Evolutionary conservation across 35 echinoderm and acorn worm genomes (phyloP), one percentile per base, ranked within the genome.

Genomic region (Stichopus chloronotus): DNA sequence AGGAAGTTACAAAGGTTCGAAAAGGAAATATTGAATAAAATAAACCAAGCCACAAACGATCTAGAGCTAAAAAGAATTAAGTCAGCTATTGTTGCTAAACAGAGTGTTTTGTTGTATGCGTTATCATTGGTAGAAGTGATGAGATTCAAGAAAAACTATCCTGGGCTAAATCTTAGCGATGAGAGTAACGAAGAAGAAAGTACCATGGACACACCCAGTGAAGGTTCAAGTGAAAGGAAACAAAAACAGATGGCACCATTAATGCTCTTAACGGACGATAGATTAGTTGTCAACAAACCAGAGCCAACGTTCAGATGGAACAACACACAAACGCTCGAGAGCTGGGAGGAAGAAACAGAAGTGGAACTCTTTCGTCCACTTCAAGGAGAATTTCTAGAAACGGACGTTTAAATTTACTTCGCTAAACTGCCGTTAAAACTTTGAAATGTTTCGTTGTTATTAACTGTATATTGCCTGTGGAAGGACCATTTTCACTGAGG

Each of bases 41-140:
- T 89, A 5, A 65, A 89, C 59, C 25, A 58, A 9, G 87, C 87
- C 5, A 89, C 58, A 24, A 55, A 43, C 61, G 87, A 89, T 43
- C 60, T 63, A 69, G 86, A 88, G 23, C 30, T 88, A 6, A 88
- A 88, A n/a, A 17, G 61, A 12, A 43, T 25, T 9, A 89, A 89
- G 55, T 89, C 60, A 0, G 21, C 22, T 2, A 89, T 89, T 19
- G 30, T 58, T 4, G 86, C 57, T 5, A 88, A 88, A 24, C 86
- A 88, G 25, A 63, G 86, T 58, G 86, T 59, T 60, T 88, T 88
- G 58, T 19, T 88, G 7, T 88, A 88, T 58, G 86, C 86, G 9
- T 58, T 88, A 5, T 88, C 55, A 59, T 59, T 88, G 58, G 86
- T 59, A 2, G 86, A 88, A 61, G 55, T 88, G 10, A 59, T 88